These are phyloP conservation scores for Pollenia amentaria DNA, from an alignment of 2,888 invertebrate genomes.

Conservation along the genomic window DNA sequence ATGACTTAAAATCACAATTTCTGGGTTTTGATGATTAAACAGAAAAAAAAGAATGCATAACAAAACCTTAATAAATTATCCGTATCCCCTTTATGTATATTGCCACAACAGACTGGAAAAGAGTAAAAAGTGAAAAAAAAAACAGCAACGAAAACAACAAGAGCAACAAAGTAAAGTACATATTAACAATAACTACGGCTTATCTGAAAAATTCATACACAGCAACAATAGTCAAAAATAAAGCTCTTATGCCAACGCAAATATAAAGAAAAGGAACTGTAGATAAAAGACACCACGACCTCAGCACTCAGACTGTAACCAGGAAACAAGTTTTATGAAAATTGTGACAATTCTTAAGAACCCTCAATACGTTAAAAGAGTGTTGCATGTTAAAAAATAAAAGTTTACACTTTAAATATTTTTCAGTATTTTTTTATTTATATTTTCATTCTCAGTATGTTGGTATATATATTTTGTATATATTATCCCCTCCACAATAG, in stretches of 20 bases:
- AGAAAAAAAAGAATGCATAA: background rate
- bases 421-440: background rate
- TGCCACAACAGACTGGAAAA: background rate
- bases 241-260: background rate
- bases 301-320: background rate
- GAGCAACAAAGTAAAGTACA: background rate
- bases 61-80: background rate
- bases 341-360: background rate
- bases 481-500: background rate
- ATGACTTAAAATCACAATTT: constrained; percentile 35
- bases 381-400: background rate
- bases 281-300: background rate
- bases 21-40: constrained; percentile 31
- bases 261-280: background rate
- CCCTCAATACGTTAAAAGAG: background rate
- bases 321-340: background rate
- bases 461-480: background rate
- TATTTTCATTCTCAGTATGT: background rate
- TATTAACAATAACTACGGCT: constrained; percentile 33
- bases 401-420: background rate
- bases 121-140: background rate
- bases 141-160: background rate
- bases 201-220: constrained; percentile 34
- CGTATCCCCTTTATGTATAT: background rate
- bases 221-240: constrained; percentile 3